Evolutionary conservation across 2,113 vertebrate genomes (phyloP), one percentile per base, ranked within the genome.

Genomic region (Anhinga anhinga): DNA sequence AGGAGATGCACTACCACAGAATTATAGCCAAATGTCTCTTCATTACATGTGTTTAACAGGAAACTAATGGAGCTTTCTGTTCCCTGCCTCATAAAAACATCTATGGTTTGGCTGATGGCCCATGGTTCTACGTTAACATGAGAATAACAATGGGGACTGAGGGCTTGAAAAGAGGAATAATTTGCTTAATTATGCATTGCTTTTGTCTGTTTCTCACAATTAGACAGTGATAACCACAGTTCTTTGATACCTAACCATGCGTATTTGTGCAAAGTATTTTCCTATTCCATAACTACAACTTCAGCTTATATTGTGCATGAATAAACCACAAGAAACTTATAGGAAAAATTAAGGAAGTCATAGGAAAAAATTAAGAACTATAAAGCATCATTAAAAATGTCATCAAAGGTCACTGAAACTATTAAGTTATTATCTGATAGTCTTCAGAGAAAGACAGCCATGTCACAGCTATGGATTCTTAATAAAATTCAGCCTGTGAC

Each of bases 161-260:
- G 11, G 21, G 42, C 23, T 86, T 78, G 63, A 74, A 90, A 77
- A 95, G 59, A 86, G 44, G 47, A 83, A 84, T 90, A 16, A 71
- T 94, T 90, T 95, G 79, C 69, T 95, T 95, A 95, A 95, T 95
- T 95, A 95, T 76, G 83, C 86, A 86, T 86, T 91, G 62, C 69
- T 76, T 95, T 74, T 95, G 11, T 66, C 49, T 11, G 2, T 92
- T 93, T 84, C 89, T 88, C 76, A 73, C 27, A 86, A 95, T 93
- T 91, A 82, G 42, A 72, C 49, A 65, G 34, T 21, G 52, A 86
- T 86, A 95, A 82, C 25, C 59, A 65, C 69, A 72, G 73, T 56
- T 86, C 30, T 85, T 89, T 79, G 19, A 61, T 76, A 84, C 19
- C 23, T 88, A 93, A 84, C 34, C 36, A 56, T 26, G 86, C 21